phyloP scores from a whole-genome alignment of 2,113 vertebrate genomes.

The Colius striatus region DNA sequence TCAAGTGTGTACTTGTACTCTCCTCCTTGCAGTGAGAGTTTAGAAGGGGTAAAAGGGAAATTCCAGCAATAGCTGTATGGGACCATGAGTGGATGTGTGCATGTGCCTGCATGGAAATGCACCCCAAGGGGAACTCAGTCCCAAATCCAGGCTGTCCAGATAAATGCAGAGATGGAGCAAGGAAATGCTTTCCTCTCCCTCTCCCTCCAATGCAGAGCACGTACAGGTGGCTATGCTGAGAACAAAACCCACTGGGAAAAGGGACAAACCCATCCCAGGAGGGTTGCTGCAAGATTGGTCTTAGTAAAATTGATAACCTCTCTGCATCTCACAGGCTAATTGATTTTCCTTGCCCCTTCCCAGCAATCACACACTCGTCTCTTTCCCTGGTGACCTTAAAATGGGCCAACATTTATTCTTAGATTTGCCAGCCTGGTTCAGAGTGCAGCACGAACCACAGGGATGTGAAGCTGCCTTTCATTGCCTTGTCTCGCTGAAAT shows the following conservation, averaged over 20 bases:
- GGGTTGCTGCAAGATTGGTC: not conserved
- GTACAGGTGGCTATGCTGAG: not conserved
- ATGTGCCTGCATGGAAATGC: not conserved
- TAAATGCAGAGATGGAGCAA: not conserved
- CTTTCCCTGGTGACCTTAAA: not conserved
- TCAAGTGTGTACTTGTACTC: fast-evolving
- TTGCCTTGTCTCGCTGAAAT: conserved; percentile 37
- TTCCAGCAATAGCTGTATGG: not conserved
- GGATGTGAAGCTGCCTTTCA: not conserved
- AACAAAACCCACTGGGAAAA: not conserved
- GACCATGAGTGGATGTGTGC: not conserved
- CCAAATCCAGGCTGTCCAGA: not conserved
- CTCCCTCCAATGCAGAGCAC: not conserved
- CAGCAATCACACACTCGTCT: not conserved
- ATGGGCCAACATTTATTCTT: not conserved
- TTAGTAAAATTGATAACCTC: not conserved
- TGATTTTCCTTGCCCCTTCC: not conserved
- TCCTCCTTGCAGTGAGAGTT: not conserved
- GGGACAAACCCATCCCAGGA: not conserved
- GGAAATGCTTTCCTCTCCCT: not conserved
- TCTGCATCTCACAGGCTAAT: not conserved
- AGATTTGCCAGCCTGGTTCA: not conserved
- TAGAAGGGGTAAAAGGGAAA: not conserved
- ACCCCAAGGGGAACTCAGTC: not conserved
- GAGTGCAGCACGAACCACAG: not conserved